These are phyloP conservation scores for Rhabdomys pumilio DNA, from an alignment of 2,797 vertebrate species.

Conservation along the genomic window DNA sequence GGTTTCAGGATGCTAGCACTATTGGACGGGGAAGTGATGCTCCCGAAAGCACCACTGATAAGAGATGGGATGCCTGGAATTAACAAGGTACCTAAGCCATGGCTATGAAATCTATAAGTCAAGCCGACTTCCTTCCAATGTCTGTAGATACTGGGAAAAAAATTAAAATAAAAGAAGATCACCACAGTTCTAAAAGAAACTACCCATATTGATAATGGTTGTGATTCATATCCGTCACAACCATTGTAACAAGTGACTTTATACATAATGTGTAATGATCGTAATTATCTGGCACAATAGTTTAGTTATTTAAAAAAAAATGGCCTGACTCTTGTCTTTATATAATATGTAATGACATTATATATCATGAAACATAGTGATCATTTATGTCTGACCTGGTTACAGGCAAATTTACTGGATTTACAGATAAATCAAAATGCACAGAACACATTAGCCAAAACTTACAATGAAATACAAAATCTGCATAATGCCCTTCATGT, in stretches of 20 bases:
- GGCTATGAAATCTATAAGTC: background rate
- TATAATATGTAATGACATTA: background rate
- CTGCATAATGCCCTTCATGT: background rate
- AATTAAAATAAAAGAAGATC: background rate
- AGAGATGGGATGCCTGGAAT: background rate
- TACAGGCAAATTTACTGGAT: conserved; percentile 43
- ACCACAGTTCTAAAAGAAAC: background rate
- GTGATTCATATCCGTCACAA: background rate
- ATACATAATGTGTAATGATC: background rate
- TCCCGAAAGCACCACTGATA: background rate
- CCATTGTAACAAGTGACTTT: background rate
- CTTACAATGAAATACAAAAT: conserved; percentile 4
- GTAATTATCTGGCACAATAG: background rate
- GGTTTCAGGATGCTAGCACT: conserved; percentile 26
- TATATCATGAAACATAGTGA: background rate
- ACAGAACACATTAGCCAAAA: background rate
- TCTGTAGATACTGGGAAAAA: background rate
- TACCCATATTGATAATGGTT: background rate
- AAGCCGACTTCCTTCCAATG: background rate
- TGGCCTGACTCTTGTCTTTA: background rate
- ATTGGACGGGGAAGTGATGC: background rate
- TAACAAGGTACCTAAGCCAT: background rate
- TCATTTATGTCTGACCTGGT: conserved; percentile 3
- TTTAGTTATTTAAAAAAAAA: conserved; percentile 37
- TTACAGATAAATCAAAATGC: conserved; percentile 33